Base-by-base conservation (phyloP, 2,797 vertebrate genomes). In the Rhodeus uyekii region DNA sequence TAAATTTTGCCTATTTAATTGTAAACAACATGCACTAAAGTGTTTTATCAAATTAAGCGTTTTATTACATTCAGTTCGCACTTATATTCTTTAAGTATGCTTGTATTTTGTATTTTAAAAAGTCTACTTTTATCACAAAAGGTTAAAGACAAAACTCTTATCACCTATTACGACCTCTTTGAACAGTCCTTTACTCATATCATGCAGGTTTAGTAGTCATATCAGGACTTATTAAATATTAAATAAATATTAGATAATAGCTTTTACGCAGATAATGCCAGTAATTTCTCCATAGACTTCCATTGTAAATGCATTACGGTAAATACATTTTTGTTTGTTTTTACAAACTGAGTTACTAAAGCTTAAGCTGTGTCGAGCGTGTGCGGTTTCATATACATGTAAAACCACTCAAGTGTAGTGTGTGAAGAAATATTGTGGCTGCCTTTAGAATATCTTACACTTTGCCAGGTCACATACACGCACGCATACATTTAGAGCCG, bases 391-490 rank as follows among this genome's bases (percentile, higher is more conserved):
- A 53, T 29, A 29, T 39, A 27, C 4, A 42, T 42, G 27, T n/a
- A 42, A 27, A 42, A n/a, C 34, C 44, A 14, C 53, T 44, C 55
- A 60, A 32, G 27, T 44, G 22, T 60, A 80, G 32, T n/a, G 58
- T 60, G 38, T 46, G 16, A 64, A 80, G 8, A 39, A 19, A 39
- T n/a, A 46, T 16, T 24, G 16, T 81, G 46, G 27, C 39, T 82
- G 61, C 19, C 18, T 68, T 44, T 42, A n/a, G 8, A 7, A 65
- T n/a, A 48, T 22, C 22, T 75, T 68, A 81, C 68, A 63, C 53
- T 67, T 50, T 65, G 34, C 39, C 78, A 60, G 61, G 67, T 58
- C 42, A 71, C 32, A 67, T 19, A 38, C 36, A 16, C 55, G 53
- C 36, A 16, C 55, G 53, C 78, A 60, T 32, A 71, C 63, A 46